These are phyloP conservation scores for Anagrus nilaparvatae DNA, from an alignment of 1,140 invertebrate species.

Conservation along the genomic window DNA sequence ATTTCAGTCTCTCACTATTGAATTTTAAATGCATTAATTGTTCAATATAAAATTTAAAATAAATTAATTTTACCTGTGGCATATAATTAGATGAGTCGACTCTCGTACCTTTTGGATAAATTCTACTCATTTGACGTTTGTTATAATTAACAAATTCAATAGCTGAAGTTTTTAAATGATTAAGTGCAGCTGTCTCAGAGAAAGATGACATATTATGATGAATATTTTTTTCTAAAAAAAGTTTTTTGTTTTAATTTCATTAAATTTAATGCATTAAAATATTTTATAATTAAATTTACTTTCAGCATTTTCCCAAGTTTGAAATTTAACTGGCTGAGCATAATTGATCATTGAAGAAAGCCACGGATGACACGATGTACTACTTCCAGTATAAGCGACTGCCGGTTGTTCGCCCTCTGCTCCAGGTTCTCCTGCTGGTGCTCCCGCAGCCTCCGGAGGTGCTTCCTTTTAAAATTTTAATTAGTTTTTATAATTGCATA, in stretches of 20 bases:
- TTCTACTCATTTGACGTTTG: slow-evolving; percentile 62
- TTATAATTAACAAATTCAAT: slow-evolving; percentile 71
- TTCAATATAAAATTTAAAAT: too few species aligned
- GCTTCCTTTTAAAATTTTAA: neutral
- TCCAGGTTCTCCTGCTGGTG: slow-evolving; percentile 31
- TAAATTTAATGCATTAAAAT: neutral
- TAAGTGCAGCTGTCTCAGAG: slow-evolving; percentile 66
- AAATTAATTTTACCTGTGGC: slow-evolving; percentile 51
- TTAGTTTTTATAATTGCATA: neutral
- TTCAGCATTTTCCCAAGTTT: slow-evolving; percentile 91
- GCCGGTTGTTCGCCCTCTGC: slow-evolving; percentile 54
- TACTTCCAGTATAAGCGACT: slow-evolving; percentile 86
- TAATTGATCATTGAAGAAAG: slow-evolving; percentile 99
- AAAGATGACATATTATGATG: slow-evolving; percentile 80
- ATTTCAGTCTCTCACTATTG: too few species aligned
- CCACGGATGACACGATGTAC: slow-evolving; percentile 98
- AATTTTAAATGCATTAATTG: too few species aligned
- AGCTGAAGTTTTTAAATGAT: slow-evolving; percentile 64
- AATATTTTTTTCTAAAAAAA: slow-evolving; percentile 57
- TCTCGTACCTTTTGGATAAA: slow-evolving; percentile 64
- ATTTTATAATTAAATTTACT: slow-evolving; percentile 49
- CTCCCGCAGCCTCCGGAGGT: slow-evolving; percentile 33
- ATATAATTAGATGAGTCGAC: slow-evolving; percentile 70
- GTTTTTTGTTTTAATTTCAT: slow-evolving; percentile 4
- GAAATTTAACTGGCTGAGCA: slow-evolving; percentile 98